Conservation (phyloP, 2,888 invertebrate species). For the Plebejus anna region DNA sequence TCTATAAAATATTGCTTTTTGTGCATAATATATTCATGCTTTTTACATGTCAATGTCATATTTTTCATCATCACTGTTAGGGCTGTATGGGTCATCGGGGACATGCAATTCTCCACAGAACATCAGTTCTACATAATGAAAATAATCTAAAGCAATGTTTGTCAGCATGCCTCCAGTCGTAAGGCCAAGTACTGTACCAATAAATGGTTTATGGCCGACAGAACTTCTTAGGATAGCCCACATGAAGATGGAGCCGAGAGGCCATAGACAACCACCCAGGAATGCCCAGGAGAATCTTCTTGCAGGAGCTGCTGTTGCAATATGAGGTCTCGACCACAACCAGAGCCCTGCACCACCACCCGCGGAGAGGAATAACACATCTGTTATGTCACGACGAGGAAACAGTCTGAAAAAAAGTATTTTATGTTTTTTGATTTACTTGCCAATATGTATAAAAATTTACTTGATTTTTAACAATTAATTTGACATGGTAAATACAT, state of each 20-base stretch:
- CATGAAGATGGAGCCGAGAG: conserved; percentile 92
- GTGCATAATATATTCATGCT: background rate
- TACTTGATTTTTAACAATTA: background rate
- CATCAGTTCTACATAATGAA: conserved; percentile 81
- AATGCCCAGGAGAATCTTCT: conserved; percentile 86
- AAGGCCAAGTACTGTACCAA: conserved; percentile 85
- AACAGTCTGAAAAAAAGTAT: conserved; percentile 80
- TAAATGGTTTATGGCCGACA: conserved; percentile 83
- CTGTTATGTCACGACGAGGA: conserved; percentile 88
- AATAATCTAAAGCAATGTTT: conserved; percentile 82
- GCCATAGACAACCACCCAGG: conserved; percentile 89
- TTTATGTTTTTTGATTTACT: background rate
- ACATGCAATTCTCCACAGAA: conserved; percentile 75
- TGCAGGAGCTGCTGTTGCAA: conserved; percentile 82
- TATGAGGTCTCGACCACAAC: conserved; percentile 89
- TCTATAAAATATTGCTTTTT: conserved; percentile 17
- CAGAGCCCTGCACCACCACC: conserved; percentile 91
- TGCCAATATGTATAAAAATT: too few species aligned
- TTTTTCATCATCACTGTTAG: conserved; percentile 77
- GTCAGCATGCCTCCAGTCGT: conserved; percentile 84
- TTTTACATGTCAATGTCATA: conserved; percentile 72
- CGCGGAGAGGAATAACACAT: conserved; percentile 88
- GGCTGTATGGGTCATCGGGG: conserved; percentile 67
- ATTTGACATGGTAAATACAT: background rate
- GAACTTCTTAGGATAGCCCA: conserved; percentile 93